phyloP scores from a whole-genome alignment of 1,140 invertebrate species.

The Laupala kohalensis region DNA sequence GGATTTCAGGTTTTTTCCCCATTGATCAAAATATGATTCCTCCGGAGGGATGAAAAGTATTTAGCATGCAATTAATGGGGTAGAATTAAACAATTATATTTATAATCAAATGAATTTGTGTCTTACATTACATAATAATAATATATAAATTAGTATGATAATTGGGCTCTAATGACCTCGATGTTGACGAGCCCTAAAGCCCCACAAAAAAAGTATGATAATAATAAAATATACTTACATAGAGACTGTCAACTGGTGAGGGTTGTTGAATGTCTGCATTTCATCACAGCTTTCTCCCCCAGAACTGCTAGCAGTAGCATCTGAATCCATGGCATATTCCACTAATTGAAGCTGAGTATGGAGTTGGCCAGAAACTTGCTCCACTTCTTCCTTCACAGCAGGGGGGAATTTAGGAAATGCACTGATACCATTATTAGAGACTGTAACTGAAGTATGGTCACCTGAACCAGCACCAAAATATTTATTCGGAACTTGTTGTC shows the following conservation, averaged over 20 bases:
- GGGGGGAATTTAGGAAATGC: not conserved
- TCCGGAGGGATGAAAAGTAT: too few species aligned
- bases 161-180: too few species aligned
- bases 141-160: too few species aligned
- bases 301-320: slow-evolving; percentile 85
- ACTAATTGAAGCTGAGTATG: slow-evolving; percentile 53
- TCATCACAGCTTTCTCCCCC: slow-evolving; percentile 90
- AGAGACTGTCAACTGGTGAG: slow-evolving; percentile 52
- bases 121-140: too few species aligned
- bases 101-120: too few species aligned
- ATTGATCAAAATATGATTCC: too few species aligned
- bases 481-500: slow-evolving; percentile 20
- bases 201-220: too few species aligned
- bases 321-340: slow-evolving; percentile 68
- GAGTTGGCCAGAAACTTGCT: slow-evolving; percentile 47
- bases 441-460: slow-evolving; percentile 24
- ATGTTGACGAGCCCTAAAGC: too few species aligned
- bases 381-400: slow-evolving; percentile 2
- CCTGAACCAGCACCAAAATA: slow-evolving; percentile 49
- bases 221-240: slow-evolving; percentile 70
- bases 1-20: too few species aligned
- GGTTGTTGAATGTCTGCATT: slow-evolving; percentile 62
- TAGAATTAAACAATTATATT: too few species aligned
- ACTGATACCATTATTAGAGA: slow-evolving; percentile 15
- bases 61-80: too few species aligned